These are phyloP conservation scores for Varanus salvator DNA, from an alignment of 2,113 vertebrate genomes.

Conservation along the genomic window DNA sequence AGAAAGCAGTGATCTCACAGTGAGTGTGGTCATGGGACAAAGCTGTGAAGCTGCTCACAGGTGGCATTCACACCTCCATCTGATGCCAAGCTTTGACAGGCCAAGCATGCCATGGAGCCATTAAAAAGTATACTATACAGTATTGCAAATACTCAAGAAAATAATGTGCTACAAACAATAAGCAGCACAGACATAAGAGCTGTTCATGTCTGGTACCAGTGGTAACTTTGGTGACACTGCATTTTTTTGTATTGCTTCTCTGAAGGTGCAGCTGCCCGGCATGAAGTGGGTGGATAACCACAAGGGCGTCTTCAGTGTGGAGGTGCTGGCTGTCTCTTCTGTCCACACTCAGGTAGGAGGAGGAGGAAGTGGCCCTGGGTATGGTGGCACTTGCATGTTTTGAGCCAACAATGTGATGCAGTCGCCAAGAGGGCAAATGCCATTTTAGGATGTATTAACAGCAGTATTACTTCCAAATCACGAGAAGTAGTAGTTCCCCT, in stretches of 20 bases:
- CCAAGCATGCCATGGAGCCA: background rate
- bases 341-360: slow-evolving; percentile 90
- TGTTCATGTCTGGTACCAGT: too few species aligned
- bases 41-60: background rate
- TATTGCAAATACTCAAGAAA: too few species aligned
- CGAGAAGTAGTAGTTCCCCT: too few species aligned
- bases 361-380: background rate
- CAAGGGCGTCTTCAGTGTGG: slow-evolving; percentile 90
- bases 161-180: too few species aligned
- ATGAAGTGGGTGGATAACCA: slow-evolving; percentile 97
- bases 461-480: too few species aligned
- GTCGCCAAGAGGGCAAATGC: too few species aligned
- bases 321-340: slow-evolving; percentile 86
- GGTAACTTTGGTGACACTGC: background rate
- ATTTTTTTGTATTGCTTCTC: background rate
- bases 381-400: too few species aligned
- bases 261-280: slow-evolving; percentile 90
- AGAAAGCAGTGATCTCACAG: background rate
- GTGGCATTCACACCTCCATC: background rate
- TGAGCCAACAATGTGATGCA: too few species aligned
- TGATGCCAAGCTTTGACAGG: background rate
- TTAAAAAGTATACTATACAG: too few species aligned
- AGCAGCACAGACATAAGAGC: too few species aligned
- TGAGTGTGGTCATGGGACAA: background rate
- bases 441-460: too few species aligned